Conservation (phyloP, 1,140 invertebrate genomes). For the Cydia amplana region DNA sequence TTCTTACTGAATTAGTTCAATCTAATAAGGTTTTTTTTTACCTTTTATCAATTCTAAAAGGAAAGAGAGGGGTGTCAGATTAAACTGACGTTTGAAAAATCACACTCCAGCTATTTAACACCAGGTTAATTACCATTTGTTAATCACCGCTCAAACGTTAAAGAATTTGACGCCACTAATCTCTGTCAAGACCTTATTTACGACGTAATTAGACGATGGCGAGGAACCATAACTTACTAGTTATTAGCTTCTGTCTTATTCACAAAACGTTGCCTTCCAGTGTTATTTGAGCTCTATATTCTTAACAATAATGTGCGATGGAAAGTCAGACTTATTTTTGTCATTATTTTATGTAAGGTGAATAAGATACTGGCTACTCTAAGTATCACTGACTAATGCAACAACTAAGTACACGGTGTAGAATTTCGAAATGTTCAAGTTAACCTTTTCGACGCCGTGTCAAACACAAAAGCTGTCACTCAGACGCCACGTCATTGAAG, state of each 20-base stretch:
- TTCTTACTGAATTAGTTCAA: no score
- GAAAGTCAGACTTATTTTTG: not conserved
- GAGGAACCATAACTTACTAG: slow-evolving; percentile 45
- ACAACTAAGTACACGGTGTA: not conserved
- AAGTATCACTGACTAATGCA: not conserved
- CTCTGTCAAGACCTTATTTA: slow-evolving; percentile 41
- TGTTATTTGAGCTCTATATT: not conserved
- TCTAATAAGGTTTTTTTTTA: no score
- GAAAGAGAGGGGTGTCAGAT: no score
- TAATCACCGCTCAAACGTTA: slow-evolving; percentile 14
- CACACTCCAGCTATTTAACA: not conserved
- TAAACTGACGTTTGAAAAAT: not conserved
- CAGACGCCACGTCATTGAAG: no score
- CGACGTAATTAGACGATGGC: slow-evolving; percentile 49
- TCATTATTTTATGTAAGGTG: not conserved
- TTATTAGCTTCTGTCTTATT: slow-evolving; percentile 37
- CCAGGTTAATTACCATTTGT: slow-evolving; percentile 22
- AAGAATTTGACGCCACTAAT: slow-evolving; percentile 34
- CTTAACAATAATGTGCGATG: not conserved
- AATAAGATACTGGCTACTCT: not conserved
- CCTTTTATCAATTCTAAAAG: no score
- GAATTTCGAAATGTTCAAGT: not conserved
- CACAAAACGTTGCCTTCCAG: not conserved
- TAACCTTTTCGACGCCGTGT: no score
- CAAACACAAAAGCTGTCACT: no score